phyloP scores from a whole-genome alignment of 2,113 vertebrate species.

The Thalassoma bifasciatum region DNA sequence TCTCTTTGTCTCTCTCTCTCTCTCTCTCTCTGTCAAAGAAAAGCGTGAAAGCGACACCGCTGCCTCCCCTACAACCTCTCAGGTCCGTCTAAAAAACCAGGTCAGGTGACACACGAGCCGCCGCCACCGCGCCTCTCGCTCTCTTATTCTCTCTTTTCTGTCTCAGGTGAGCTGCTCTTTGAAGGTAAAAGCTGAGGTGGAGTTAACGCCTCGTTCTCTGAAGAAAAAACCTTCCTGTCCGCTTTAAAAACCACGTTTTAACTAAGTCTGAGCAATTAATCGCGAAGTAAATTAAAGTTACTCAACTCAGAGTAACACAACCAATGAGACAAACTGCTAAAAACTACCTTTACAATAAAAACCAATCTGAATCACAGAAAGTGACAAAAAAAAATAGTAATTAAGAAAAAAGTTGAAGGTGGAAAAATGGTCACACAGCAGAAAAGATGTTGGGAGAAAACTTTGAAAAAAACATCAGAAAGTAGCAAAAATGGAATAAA shows the following conservation, averaged over 20 bases:
- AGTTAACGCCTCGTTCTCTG: background rate
- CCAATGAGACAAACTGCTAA: no score
- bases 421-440: no score
- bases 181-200: conserved; percentile 10
- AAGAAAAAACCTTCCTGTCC: background rate
- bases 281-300: no score
- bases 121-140: conserved; percentile 35
- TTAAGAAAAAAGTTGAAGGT: no score
- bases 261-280: no score
- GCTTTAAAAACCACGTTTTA: conserved; percentile 4
- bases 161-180: background rate
- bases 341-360: no score
- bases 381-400: no score
- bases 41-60: conserved; percentile 78
- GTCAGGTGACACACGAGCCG: conserved; percentile 76
- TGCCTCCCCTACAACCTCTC: conserved; percentile 70
- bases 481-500: no score
- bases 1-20: conserved; percentile 48
- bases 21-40: conserved; percentile 66
- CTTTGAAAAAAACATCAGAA: no score
- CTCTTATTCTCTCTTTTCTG: background rate
- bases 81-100: conserved; percentile 70
- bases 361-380: no score
- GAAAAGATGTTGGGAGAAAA: no score
- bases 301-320: no score